Percentiles rank a stretch among this genome's conserved stretches.
Evolutionary conservation across 2,888 invertebrate species (phyloP).

Genomic region (Charanyca ferruginea): DNA sequence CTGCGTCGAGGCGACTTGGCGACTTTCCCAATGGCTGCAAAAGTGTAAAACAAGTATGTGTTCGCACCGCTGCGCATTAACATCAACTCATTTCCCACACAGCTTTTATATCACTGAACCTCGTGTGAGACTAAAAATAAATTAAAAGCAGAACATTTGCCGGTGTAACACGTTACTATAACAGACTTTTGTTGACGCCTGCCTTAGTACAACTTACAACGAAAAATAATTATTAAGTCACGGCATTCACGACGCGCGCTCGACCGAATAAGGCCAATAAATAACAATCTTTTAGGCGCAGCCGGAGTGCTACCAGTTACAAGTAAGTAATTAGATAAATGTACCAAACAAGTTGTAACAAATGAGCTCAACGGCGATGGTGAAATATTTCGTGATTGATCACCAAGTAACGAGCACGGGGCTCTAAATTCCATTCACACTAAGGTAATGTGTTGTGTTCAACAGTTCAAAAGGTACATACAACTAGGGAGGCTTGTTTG

Average conservation of each 20-base stretch:
- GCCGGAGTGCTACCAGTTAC: constrained; percentile 51
- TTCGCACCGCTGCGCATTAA: constrained; percentile 44
- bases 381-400: constrained; percentile 67
- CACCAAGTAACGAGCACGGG: constrained; percentile 54
- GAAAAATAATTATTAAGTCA: constrained; percentile 45
- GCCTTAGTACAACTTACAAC: constrained; percentile 16
- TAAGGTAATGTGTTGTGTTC: constrained; percentile 28
- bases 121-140: constrained; percentile 42
- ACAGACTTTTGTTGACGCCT: constrained; percentile 24
- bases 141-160: constrained; percentile 9
- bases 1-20: constrained; percentile 60
- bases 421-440: constrained; percentile 34
- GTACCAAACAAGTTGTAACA: constrained; percentile 65
- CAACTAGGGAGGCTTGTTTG: constrained; percentile 9
- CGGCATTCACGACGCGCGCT: constrained; percentile 21
- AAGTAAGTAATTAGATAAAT: constrained; percentile 70
- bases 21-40: constrained; percentile 54
- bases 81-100: constrained; percentile 47
- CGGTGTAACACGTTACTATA: constrained; percentile 17
- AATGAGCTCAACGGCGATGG: constrained; percentile 46
- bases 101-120: constrained; percentile 34
- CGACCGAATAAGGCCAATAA: constrained; percentile 49
- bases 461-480: constrained; percentile 21
- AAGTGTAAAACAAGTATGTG: constrained; percentile 60
- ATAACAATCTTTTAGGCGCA: constrained; percentile 60